phyloP scores from a whole-genome alignment of 1,140 invertebrate species.

The Bathynomus jamesi region DNA sequence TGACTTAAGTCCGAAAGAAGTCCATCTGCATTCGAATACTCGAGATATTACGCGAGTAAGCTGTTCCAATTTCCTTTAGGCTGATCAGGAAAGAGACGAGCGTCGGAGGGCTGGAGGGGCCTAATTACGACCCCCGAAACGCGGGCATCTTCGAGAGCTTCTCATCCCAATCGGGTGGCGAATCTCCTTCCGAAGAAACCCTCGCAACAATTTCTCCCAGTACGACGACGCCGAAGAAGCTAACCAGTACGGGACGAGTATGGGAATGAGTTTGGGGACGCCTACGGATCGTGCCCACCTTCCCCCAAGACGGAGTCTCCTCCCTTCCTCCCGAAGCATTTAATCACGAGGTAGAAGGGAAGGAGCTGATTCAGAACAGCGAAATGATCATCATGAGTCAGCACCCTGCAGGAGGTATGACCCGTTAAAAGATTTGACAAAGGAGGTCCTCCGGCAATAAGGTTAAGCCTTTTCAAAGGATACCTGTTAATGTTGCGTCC shows the following conservation, averaged over 20 bases:
- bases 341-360: slow-evolving; percentile 17
- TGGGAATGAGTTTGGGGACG: not conserved
- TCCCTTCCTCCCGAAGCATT: slow-evolving; percentile 13
- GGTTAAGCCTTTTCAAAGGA: too few species aligned
- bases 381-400: slow-evolving; percentile 47
- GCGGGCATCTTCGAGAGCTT: slow-evolving; percentile 13
- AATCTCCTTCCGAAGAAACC: slow-evolving; percentile 17
- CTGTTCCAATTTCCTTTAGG: too few species aligned
- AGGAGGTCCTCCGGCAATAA: too few species aligned
- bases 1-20: too few species aligned
- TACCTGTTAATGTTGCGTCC: too few species aligned
- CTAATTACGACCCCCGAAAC: slow-evolving; percentile 22
- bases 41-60: too few species aligned
- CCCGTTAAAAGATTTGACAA: not conserved
- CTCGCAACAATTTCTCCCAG: not conserved
- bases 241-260: not conserved
- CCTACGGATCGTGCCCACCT: not conserved
- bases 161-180: slow-evolving; percentile 20
- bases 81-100: slow-evolving; percentile 77
- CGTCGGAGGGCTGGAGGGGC: slow-evolving; percentile 40
- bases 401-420: slow-evolving; percentile 65
- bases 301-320: not conserved
- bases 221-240: not conserved
- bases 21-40: too few species aligned
- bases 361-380: slow-evolving; percentile 17